A percentile compares a stretch with the other conserved stretches of the same genome.
Conservation (phyloP, 1,140 invertebrate species). For the Leptopilina clavipes region DNA sequence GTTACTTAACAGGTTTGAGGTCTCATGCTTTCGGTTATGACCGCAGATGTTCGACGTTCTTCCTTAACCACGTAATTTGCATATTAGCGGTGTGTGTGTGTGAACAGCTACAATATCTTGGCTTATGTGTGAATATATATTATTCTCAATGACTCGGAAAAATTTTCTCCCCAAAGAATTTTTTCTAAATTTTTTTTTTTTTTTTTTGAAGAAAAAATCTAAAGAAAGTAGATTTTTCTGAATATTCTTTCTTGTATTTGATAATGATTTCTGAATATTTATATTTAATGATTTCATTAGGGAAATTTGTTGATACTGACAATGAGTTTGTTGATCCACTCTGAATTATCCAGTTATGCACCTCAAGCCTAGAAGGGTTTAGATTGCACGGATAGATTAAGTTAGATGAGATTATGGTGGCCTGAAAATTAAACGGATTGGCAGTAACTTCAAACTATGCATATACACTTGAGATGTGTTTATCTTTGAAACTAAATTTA, state of each 20-base stretch:
- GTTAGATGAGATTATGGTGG: constrained; percentile 14
- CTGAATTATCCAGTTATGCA: constrained; percentile 15
- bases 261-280: not conserved
- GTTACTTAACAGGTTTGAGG: constrained; percentile 31
- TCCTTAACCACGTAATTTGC: constrained; percentile 55
- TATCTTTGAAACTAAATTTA: not conserved
- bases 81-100: constrained; percentile 9
- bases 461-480: not conserved
- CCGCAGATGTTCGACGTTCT: constrained; percentile 54
- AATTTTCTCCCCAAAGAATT: no score
- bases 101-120: not conserved
- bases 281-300: not conserved
- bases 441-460: not conserved
- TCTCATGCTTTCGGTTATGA: constrained; percentile 61
- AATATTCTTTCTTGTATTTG: no score
- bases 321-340: constrained; percentile 10
- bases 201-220: not conserved
- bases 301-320: not conserved
- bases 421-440: constrained; percentile 8
- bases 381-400: not conserved
- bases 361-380: constrained; percentile 8
- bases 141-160: not conserved
- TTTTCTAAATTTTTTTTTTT: no score
- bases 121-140: not conserved
- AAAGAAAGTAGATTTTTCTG: no score